Evolutionary conservation across 2,797 vertebrate genomes (phyloP).

Genomic region (Gobio occitaniae): DNA sequence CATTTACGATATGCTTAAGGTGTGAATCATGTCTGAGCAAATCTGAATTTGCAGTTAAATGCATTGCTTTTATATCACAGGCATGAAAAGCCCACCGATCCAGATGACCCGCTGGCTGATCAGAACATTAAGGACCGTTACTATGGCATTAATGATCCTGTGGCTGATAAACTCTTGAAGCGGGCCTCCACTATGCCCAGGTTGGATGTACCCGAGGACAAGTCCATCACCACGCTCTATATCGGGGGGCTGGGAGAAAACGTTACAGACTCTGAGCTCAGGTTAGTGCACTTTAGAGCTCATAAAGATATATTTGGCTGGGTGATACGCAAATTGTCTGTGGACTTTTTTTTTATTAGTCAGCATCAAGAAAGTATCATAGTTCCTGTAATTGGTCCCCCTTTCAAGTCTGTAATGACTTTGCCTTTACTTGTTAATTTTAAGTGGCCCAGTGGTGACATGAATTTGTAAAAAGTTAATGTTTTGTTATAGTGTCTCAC

Average conservation of each 20-base stretch:
- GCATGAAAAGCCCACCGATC: conserved; percentile 98
- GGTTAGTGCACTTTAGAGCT: conserved; percentile 72
- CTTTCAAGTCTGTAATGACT: not conserved
- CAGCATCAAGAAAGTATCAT: not conserved
- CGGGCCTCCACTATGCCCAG: conserved; percentile 97
- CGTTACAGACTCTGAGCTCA: conserved; percentile 94
- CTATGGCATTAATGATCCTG: conserved; percentile 97
- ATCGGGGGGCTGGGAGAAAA: conserved; percentile 95
- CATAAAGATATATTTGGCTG: not conserved
- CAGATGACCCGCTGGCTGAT: conserved; percentile 96
- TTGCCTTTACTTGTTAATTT: not conserved
- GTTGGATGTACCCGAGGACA: conserved; percentile 95
- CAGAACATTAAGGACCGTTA: conserved; percentile 99
- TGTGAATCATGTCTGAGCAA: not conserved
- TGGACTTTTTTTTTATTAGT: not conserved
- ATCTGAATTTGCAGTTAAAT: not conserved
- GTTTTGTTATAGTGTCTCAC: not conserved
- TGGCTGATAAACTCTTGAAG: conserved; percentile 96
- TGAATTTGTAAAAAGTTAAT: not conserved
- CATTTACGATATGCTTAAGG: not conserved
- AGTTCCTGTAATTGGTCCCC: not conserved
- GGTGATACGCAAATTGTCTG: not conserved
- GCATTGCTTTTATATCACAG: conserved; percentile 67
- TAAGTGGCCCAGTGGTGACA: not conserved
- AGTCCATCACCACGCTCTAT: conserved; percentile 94